Evolutionary conservation across 2,888 invertebrate genomes (phyloP), one percentile per base, ranked within the genome.

Genomic region (Pyrrhosoma nymphula): DNA sequence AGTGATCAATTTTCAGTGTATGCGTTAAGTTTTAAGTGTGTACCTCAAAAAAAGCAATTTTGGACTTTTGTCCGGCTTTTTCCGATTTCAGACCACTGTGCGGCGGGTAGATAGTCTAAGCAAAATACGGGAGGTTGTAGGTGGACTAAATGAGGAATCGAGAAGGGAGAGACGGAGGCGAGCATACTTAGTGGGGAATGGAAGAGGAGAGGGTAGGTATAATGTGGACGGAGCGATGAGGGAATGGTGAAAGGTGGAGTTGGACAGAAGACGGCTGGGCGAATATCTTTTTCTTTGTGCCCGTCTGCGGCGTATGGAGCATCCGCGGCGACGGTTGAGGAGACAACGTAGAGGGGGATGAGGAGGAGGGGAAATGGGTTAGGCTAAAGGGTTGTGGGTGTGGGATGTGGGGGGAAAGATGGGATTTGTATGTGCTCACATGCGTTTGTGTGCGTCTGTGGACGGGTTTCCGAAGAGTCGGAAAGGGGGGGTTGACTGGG

Each of bases 231-330:
- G 69, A n/a, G 69, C 12, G 82, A 35, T 35, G 35, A 82, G 93
- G 60, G 69, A 75, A 69, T 69, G 69, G 39, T 69, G 93, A 75
- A 93, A 47, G 93, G 55, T 69, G 55, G 69, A 69, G 93, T 47
- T n/a, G 39, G 93, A 55, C 69, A 93, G 47, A 69, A 75, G 69
- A 47, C 69, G 14, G 69, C 47, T 16, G 93, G 93, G 69, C 69
- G 93, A 93, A 93, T 93, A 93, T 93, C 69, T 93, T 93, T 93
- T 93, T 93, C 93, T 93, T 93, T 69, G 63, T 75, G 93, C 26
- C 47, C 93, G 93, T 93, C 91, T 91, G 91, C 91, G 63, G 56
- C 60, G 56, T 91, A 69, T 75, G 63, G 55, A 69, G 69, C 93
- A 75, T 93, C 93, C 93, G 35, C 47, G 93, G 35, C 26, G 93